phyloP scores from a whole-genome alignment of 2,797 vertebrate species.

The Petrocephalus sullivani region DNA sequence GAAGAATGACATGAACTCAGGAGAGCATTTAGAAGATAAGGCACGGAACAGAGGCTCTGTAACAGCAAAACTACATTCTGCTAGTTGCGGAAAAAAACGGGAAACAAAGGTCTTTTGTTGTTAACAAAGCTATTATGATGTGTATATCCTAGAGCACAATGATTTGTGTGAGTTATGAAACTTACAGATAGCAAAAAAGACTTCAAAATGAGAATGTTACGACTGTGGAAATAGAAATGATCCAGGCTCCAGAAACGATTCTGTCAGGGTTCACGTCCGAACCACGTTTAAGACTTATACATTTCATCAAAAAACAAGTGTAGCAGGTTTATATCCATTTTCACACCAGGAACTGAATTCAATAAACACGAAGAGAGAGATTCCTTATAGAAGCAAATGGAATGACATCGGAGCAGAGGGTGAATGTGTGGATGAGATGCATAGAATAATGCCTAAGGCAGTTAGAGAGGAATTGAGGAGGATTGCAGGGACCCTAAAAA shows the following conservation, averaged over 20 bases:
- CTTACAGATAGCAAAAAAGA: not conserved
- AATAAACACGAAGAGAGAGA: not conserved
- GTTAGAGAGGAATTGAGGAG: not conserved
- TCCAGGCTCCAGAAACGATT: not conserved
- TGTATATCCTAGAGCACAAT: not conserved
- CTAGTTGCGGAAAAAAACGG: not conserved
- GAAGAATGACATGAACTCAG: not conserved
- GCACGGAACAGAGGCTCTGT: not conserved
- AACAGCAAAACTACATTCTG: not conserved
- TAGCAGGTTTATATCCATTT: not conserved
- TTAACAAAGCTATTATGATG: conserved; percentile 7
- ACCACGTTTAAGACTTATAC: not conserved
- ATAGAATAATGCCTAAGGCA: not conserved
- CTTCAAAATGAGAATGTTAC: not conserved
- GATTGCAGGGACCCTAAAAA: not conserved
- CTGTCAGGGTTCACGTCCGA: not conserved
- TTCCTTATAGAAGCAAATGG: not conserved
- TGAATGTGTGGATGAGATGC: not conserved
- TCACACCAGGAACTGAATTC: conserved; percentile 3
- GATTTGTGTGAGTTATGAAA: conserved; percentile 10
- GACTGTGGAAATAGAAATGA: not conserved
- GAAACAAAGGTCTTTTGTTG: not conserved
- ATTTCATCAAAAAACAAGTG: not conserved
- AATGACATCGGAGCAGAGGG: not conserved
- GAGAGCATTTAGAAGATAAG: conserved; percentile 7